A percentile compares a stretch with the other conserved stretches of the same genome.
These are phyloP conservation scores for Watsonalla cultraria DNA, from an alignment of 2,888 invertebrate species.

Conservation along the genomic window DNA sequence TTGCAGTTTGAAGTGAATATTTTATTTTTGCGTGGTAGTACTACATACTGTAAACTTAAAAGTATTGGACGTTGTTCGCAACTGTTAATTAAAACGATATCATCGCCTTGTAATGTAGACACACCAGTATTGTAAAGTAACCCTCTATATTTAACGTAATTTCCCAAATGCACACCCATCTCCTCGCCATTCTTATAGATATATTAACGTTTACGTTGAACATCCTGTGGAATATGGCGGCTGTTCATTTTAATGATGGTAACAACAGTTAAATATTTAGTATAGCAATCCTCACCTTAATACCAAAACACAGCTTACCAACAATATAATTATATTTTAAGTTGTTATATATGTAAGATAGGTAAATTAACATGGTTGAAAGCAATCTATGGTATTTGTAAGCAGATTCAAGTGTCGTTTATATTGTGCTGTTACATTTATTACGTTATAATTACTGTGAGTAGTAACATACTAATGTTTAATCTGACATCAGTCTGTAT, in stretches of 20 bases:
- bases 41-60: constrained; percentile 31
- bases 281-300: constrained; percentile 74
- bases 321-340: constrained; percentile 72
- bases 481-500: constrained; percentile 40
- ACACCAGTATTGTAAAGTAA: constrained; percentile 31
- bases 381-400: constrained; percentile 57
- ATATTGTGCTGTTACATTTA: constrained; percentile 73
- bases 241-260: constrained; percentile 12
- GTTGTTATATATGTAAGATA: constrained; percentile 66
- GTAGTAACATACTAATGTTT: constrained; percentile 53
- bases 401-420: constrained; percentile 57
- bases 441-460: constrained; percentile 56
- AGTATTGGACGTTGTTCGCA: constrained; percentile 45
- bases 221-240: background rate
- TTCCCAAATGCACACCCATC: background rate
- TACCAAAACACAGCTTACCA: constrained; percentile 79
- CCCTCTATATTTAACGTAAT: constrained; percentile 1
- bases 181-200: background rate
- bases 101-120: constrained; percentile 25
- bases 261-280: constrained; percentile 43
- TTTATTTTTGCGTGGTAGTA: constrained; percentile 52
- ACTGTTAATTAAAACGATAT: constrained; percentile 34
- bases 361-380: constrained; percentile 59
- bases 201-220: background rate
- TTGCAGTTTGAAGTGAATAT: constrained; percentile 49